phyloP scores from a whole-genome alignment of 2,113 vertebrate genomes.

The Cinclus cinclus region DNA sequence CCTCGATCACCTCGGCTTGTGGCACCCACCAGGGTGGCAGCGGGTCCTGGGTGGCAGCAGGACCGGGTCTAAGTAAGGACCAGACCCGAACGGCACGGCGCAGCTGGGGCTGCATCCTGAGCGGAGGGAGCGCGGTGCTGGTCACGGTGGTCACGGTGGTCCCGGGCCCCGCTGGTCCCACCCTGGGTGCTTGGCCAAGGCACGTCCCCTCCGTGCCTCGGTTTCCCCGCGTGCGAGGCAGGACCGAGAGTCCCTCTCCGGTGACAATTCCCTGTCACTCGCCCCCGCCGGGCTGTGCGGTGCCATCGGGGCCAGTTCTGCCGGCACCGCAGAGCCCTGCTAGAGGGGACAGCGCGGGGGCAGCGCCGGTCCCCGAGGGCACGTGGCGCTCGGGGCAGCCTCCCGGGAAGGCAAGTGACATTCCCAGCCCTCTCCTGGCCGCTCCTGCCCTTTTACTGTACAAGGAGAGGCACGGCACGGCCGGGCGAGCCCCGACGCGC shows the following conservation, averaged over 20 bases:
- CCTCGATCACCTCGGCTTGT: background rate
- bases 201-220: background rate
- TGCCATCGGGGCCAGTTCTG: accelerated
- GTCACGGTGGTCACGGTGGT: background rate
- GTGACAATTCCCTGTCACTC: accelerated
- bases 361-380: background rate
- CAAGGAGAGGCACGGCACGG: conserved; percentile 11
- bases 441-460: conserved; percentile 62
- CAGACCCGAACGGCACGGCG: background rate
- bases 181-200: accelerated
- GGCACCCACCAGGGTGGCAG: background rate
- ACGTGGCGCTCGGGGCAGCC: background rate
- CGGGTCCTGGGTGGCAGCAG: background rate
- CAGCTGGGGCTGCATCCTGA: background rate
- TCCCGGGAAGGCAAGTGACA: background rate
- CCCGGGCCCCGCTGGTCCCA: accelerated
- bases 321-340: accelerated
- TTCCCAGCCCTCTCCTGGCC: background rate
- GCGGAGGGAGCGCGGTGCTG: accelerated
- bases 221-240: background rate
- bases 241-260: background rate
- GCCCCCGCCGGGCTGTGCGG: background rate
- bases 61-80: accelerated
- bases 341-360: background rate
- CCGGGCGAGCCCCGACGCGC: background rate